Conservation (phyloP, 2,797 vertebrate species). For the Malacoraja senta region DNA sequence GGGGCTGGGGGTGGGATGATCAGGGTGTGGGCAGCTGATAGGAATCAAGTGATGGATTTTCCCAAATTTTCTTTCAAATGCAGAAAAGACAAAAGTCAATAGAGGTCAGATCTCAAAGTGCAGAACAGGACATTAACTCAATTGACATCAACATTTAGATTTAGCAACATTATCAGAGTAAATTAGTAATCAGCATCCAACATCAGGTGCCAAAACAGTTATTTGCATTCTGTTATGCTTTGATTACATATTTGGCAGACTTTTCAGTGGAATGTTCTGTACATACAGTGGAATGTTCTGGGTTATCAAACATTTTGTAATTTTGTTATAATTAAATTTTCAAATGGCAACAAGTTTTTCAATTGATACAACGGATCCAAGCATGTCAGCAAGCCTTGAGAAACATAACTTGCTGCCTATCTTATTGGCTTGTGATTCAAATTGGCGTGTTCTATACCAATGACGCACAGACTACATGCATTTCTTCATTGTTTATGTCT, state of each 20-base stretch:
- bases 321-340: constrained; percentile 33
- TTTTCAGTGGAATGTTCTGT: neutral
- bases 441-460: neutral
- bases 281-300: no score
- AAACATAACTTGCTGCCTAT: constrained; percentile 29
- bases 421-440: constrained; percentile 34
- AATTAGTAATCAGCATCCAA: neutral
- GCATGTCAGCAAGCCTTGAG: constrained; percentile 21
- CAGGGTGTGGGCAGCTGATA: no score
- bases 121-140: neutral
- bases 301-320: constrained; percentile 22
- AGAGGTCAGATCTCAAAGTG: neutral
- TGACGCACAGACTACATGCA: constrained; percentile 20
- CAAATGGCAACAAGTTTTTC: constrained; percentile 28
- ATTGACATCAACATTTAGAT: neutral
- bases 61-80: neutral
- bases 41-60: neutral
- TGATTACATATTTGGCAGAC: constrained; percentile 22
- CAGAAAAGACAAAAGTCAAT: neutral
- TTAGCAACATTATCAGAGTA: neutral
- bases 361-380: constrained; percentile 7
- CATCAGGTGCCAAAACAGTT: neutral
- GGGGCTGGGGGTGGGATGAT: neutral
- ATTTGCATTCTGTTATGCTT: constrained; percentile 27
- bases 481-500: constrained; percentile 31